Evolutionary conservation across 2,113 vertebrate species (phyloP).

Genomic region (Aldabrachelys gigantea): DNA sequence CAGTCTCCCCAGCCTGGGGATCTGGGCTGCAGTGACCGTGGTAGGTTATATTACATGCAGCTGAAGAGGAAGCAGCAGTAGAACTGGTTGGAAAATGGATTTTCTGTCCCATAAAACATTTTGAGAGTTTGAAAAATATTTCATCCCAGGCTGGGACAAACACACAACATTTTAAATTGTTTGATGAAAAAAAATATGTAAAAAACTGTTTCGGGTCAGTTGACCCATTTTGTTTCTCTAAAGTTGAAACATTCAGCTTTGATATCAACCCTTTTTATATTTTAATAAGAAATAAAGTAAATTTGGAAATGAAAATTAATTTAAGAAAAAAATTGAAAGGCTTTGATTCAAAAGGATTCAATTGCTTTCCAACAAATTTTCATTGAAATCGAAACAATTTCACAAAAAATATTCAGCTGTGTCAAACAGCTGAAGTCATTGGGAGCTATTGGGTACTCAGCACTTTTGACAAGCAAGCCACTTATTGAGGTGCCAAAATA

Average conservation of each 20-base stretch:
- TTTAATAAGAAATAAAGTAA: not conserved
- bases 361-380: constrained; percentile 54
- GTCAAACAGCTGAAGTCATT: not conserved
- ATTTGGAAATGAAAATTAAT: not conserved
- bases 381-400: not conserved
- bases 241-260: not conserved
- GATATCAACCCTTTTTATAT: not conserved
- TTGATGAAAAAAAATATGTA: not conserved
- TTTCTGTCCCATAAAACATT: not conserved
- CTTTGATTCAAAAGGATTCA: not conserved
- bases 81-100: not conserved
- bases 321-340: not conserved
- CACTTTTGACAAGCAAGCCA: not conserved
- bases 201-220: not conserved
- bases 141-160: not conserved
- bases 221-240: not conserved
- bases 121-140: not conserved
- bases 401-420: not conserved
- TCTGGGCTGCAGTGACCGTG: not conserved
- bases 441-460: not conserved
- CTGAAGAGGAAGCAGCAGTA: not conserved
- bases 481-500: not conserved
- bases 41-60: not conserved
- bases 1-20: accelerated
- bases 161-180: not conserved